Percentiles rank a stretch among this genome's conserved stretches.
phyloP scores from a whole-genome alignment of 2,797 vertebrate genomes.

The Cottoperca gobio region DNA sequence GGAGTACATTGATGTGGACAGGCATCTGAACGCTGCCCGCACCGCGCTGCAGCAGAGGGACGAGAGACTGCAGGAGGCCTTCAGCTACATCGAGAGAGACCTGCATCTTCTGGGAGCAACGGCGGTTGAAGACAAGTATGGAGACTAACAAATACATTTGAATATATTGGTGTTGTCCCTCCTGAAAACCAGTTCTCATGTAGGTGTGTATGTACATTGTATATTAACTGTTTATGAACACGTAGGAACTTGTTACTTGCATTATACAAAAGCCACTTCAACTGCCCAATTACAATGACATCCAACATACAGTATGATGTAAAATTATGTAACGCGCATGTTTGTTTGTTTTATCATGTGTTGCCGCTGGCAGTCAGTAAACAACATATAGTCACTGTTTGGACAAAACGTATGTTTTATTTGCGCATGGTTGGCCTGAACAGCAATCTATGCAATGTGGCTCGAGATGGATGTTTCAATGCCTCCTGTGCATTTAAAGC shows the following conservation, averaged over 20 bases:
- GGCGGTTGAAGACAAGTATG: constrained; percentile 97
- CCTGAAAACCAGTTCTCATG: background rate
- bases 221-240: background rate
- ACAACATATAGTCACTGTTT: constrained; percentile 3
- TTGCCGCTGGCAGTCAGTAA: constrained; percentile 2
- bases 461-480: background rate
- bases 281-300: background rate
- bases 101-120: constrained; percentile 95
- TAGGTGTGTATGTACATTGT: background rate
- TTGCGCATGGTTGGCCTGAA: constrained; percentile 15
- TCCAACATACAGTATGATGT: background rate
- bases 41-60: constrained; percentile 96
- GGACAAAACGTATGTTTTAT: constrained; percentile 22
- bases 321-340: background rate
- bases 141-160: constrained; percentile 3
- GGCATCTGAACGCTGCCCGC: constrained; percentile 89
- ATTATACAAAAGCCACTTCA: background rate
- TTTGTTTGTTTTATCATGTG: background rate
- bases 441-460: background rate
- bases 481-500: background rate
- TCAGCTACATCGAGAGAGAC: constrained; percentile 93
- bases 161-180: background rate
- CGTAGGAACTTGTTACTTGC: background rate
- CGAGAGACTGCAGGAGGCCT: constrained; percentile 89
- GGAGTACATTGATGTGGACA: constrained; percentile 91